phyloP scores from a whole-genome alignment of 1,140 invertebrate genomes.

The Saccostrea glomerata region DNA sequence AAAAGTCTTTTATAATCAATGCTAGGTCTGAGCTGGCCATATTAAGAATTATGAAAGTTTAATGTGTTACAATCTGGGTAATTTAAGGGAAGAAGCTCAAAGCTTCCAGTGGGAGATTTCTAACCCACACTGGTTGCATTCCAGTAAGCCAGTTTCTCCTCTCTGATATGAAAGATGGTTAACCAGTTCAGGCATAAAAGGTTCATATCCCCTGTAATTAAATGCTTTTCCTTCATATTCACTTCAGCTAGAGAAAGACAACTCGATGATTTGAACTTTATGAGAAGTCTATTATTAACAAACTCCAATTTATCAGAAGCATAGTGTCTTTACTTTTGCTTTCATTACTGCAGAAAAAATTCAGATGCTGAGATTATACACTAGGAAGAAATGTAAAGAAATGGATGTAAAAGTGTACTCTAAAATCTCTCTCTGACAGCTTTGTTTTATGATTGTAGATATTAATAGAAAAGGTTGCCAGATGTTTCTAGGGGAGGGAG shows the following conservation, averaged over 20 bases:
- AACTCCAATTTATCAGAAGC: no score
- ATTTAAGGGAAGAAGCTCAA: neutral
- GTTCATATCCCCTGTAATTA: neutral
- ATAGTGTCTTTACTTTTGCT: neutral
- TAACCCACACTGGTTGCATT: slow-evolving; percentile 2
- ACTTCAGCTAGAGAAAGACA: neutral
- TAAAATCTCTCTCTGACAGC: neutral
- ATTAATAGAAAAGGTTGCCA: slow-evolving; percentile 18
- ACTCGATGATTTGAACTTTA: neutral
- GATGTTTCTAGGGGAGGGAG: slow-evolving; percentile 29
- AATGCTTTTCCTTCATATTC: slow-evolving; percentile 1
- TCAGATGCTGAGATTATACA: neutral
- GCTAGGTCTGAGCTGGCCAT: neutral
- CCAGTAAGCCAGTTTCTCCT: slow-evolving; percentile 7
- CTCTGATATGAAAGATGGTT: slow-evolving; percentile 25
- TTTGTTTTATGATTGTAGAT: neutral
- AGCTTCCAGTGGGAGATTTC: neutral
- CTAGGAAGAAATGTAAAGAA: neutral
- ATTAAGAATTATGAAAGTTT: slow-evolving; percentile 33
- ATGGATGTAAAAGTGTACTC: neutral
- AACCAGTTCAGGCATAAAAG: slow-evolving; percentile 26
- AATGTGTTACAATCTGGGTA: slow-evolving; percentile 5
- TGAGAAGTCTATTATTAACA: neutral
- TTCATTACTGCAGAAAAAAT: neutral
- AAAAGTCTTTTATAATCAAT: slow-evolving; percentile 33